phyloP scores from a whole-genome alignment of 1,140 invertebrate species.

The Cryptotermes secundus region DNA sequence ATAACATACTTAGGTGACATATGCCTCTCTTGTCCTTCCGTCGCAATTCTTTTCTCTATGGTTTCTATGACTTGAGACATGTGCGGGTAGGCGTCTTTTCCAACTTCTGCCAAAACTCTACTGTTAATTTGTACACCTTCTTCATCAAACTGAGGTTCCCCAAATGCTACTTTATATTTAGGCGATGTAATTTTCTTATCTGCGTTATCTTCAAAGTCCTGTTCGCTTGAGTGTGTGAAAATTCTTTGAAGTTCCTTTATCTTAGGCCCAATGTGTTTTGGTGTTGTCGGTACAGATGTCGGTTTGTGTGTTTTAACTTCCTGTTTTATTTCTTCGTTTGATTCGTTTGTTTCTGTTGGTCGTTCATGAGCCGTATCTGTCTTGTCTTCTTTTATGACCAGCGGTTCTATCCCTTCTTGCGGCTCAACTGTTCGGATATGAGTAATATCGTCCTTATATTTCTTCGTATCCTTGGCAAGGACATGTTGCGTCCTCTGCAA shows the following conservation, averaged over 20 bases:
- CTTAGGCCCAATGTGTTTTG: conserved; percentile 49
- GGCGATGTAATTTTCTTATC: background rate
- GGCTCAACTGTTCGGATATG: background rate
- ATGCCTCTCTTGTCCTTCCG: background rate
- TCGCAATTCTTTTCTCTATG: conserved; percentile 40
- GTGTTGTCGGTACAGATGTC: conserved; percentile 32
- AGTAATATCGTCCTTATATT: background rate
- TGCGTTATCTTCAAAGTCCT: conserved; percentile 17
- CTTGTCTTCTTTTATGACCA: background rate
- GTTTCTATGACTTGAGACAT: conserved; percentile 40
- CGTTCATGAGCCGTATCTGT: background rate
- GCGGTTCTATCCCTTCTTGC: background rate
- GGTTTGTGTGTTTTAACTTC: background rate
- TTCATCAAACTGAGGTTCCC: background rate
- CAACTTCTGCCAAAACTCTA: background rate
- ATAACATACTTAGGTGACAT: background rate
- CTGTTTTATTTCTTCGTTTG: background rate
- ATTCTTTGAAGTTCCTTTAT: conserved; percentile 52
- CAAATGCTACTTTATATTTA: background rate
- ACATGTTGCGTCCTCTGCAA: background rate
- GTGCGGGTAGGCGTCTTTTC: conserved; percentile 35
- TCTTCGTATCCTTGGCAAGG: background rate
- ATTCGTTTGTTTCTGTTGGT: background rate
- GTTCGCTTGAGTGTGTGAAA: conserved; percentile 44
- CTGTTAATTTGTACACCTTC: background rate